Evolutionary conservation across 2,888 invertebrate species (phyloP).

Genomic region (Laspeyria flexula): DNA sequence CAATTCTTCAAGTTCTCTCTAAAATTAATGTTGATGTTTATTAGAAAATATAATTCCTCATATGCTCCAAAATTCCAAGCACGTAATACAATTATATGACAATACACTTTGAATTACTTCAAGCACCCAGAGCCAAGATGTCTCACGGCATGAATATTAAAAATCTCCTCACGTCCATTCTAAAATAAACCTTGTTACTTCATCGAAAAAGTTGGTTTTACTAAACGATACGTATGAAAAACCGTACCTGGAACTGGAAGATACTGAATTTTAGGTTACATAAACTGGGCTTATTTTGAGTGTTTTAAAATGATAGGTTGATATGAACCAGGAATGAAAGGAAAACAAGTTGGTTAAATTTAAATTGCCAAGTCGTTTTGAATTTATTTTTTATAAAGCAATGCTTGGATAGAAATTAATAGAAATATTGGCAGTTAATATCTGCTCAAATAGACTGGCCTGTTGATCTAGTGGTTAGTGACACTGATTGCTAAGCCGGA

Average conservation of each 20-base stretch:
- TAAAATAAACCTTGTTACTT: background rate
- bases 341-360: too few species aligned
- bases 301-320: constrained; percentile 30
- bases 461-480: too few species aligned
- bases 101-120: constrained; percentile 66
- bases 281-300: constrained; percentile 31
- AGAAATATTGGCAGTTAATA: too few species aligned
- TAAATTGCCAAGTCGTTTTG: too few species aligned
- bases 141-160: constrained; percentile 66
- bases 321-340: constrained; percentile 1
- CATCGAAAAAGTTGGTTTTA: constrained; percentile 6
- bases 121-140: constrained; percentile 56
- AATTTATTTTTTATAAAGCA: too few species aligned
- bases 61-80: constrained; percentile 50
- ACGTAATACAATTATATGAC: constrained; percentile 72
- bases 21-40: constrained; percentile 58
- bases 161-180: constrained; percentile 20
- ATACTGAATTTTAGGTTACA: constrained; percentile 31
- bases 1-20: constrained; percentile 16
- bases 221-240: background rate
- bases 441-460: too few species aligned
- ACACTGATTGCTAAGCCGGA: too few species aligned
- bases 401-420: too few species aligned
- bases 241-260: constrained; percentile 1
- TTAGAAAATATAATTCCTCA: constrained; percentile 61